Evolutionary conservation across 92 coral and sea anemone species (phyloP).

Genomic region (Zoanthus solanderi): DNA sequence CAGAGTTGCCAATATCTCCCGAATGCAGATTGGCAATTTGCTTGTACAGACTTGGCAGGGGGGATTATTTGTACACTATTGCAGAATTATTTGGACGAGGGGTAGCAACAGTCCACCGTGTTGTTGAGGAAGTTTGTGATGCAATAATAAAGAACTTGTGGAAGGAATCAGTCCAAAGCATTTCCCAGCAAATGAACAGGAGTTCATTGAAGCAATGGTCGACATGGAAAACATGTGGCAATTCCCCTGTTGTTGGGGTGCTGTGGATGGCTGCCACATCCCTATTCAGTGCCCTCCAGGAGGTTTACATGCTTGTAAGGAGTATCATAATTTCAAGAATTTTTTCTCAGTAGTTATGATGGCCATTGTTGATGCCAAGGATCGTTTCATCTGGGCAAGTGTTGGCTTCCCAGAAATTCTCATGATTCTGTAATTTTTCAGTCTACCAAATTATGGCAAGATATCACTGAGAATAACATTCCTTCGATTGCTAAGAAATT

Average conservation of each 20-base stretch:
- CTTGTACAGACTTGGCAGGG: slow-evolving; percentile 56
- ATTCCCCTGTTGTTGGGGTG: not conserved
- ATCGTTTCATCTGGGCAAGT: slow-evolving; percentile 45
- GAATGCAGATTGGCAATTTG: slow-evolving; percentile 62
- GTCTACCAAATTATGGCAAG: slow-evolving; percentile 52
- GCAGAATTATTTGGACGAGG: slow-evolving; percentile 48
- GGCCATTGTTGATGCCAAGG: not conserved
- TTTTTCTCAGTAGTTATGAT: slow-evolving; percentile 36
- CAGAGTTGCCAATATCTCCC: slow-evolving; percentile 61
- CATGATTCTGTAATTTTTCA: slow-evolving; percentile 55
- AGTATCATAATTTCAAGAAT: too few species aligned
- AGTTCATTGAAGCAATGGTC: slow-evolving; percentile 52
- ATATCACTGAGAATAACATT: slow-evolving; percentile 49
- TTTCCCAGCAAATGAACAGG: slow-evolving; percentile 44
- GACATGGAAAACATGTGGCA: slow-evolving; percentile 62
- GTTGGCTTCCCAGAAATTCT: slow-evolving; percentile 53
- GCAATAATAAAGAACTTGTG: slow-evolving; percentile 39
- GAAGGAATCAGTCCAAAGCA: slow-evolving; percentile 47
- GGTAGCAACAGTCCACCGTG: slow-evolving; percentile 52
- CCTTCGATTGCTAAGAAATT: slow-evolving; percentile 18
- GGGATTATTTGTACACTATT: slow-evolving; percentile 56
- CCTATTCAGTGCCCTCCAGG: slow-evolving; percentile 65
- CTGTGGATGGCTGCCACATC: slow-evolving; percentile 60
- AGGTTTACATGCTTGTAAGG: not conserved
- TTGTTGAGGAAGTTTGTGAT: slow-evolving; percentile 49